A percentile compares a stretch with the other conserved stretches of the same genome.
Evolutionary conservation across 2,113 vertebrate genomes (phyloP).

Genomic region (Odocoileus hemionus): DNA sequence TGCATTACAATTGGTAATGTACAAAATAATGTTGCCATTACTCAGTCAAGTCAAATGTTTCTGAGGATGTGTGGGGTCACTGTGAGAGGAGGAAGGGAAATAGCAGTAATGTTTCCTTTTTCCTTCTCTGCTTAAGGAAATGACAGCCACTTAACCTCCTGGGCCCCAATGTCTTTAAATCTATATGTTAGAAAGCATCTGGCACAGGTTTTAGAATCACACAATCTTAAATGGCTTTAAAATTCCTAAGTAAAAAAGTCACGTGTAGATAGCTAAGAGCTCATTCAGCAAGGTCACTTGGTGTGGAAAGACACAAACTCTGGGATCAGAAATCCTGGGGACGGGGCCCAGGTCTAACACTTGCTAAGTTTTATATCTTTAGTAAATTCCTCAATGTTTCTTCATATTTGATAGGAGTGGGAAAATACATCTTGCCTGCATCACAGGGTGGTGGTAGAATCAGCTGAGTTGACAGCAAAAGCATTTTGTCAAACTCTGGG

Average conservation of each 20-base stretch:
- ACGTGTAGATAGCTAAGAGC: constrained; percentile 9
- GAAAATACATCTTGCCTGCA: not conserved
- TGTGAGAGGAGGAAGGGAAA: not conserved
- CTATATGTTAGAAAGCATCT: not conserved
- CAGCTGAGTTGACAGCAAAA: not conserved
- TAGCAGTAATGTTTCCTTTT: not conserved
- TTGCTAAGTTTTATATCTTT: constrained; percentile 28
- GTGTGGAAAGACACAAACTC: not conserved
- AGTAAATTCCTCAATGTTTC: constrained; percentile 46
- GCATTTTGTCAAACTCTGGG: constrained; percentile 13
- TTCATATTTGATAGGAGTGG: not conserved
- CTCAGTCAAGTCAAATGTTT: not conserved
- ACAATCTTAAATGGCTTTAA: constrained; percentile 17
- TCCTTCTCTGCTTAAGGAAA: not conserved
- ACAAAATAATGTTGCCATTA: not conserved
- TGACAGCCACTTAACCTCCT: not conserved
- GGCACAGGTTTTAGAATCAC: not conserved
- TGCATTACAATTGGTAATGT: not conserved
- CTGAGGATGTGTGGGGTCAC: not conserved
- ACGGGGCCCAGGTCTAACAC: constrained; percentile 2
- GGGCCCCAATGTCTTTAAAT: not conserved
- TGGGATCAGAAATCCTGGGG: constrained; percentile 16
- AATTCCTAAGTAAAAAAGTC: constrained; percentile 35
- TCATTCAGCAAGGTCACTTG: constrained; percentile 44
- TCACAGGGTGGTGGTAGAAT: not conserved